Evolutionary conservation across 2,888 invertebrate genomes (phyloP), one percentile per base, ranked within the genome.

Genomic region (Timema cristinae): DNA sequence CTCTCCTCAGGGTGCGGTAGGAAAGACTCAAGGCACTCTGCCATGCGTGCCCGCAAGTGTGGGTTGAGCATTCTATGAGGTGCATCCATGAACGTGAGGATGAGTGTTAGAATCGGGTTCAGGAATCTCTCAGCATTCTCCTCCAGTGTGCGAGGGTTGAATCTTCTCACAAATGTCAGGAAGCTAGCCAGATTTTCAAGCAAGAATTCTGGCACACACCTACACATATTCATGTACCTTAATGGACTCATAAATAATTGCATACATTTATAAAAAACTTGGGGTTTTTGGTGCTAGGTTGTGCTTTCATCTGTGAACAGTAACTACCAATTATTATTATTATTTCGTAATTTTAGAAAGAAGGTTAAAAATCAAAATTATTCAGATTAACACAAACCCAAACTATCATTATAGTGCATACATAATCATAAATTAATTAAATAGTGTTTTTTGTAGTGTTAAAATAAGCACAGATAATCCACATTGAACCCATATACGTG

Each of bases 51-150:
- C 74, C 97, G 88, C 72, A 97, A 83, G 84, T 98, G 97, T 0
- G 98, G 97, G 84, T 97, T 98, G 78, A 91, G 91, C 73, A 95
- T 89, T 72, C 92, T 84, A 5, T 87, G 82, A 0, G 92, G 87
- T 70, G 92, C 93, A 0, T 95, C 95, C 96, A 97, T 97, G 78
- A 93, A 92, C 2, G 92, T 87, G 49, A 97, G 83, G 32, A 97
- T 90, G 79, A 94, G 88, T 0, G 92, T 91, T 63, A 94, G 85
- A 47, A 93, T 86, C 0, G 92, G 90, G 72, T 86, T 85, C 77
- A 91, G 79, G 67, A 91, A 86, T 1, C 86, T 85, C 48, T 86
- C 85, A 7, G 89, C 87, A 75, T 89, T 87, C 48, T 88, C 86
- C 78, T 92, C 92, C 67, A 91, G 88, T 0, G 86, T 82, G 76